Base-by-base conservation (phyloP, 2,888 invertebrate species). In the Allolobophora icterica region DNA sequence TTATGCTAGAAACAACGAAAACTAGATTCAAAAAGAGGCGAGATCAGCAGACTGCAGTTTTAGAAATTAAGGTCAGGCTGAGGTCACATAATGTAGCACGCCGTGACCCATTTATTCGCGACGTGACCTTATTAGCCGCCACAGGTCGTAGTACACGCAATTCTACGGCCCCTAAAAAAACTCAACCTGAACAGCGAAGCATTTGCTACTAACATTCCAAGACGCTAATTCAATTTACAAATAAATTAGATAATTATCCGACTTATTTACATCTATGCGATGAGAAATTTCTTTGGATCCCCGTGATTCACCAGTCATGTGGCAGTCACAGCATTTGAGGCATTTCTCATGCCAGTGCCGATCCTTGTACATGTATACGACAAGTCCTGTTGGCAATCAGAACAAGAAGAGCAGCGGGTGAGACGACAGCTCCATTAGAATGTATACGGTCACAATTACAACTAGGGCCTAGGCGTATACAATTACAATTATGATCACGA, bases 261-360 rank as follows among this genome's bases (percentile, higher is more conserved):
- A 34, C 84, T 3, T 35, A 84, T 11, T 33, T 84, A 34, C 52
- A 52, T 42, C 42, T 24, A 52, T 6, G 52, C 52, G 52, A 52
- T 52, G 21, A 52, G 52, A 52, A 52, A 52, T 52, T 52, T 52
- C 24, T 24, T 52, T 24, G 21, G 52, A 52, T 52, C 24, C 52
- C 52, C 52, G 52, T 52, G 24, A 24, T 52, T n/a, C n/a, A 71
- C 71, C n/a, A 71, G 99, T 98, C 94, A 98, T 97, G 95, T 98
- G 97, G 96, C 99, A 99, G 96, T 98, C 98, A 96, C 97, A 97
- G 97, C 99, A 99, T 94, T 99, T 97, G 97, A 99, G 99, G 96
- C 99, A 99, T 90, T 98, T 98, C 96, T 99, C 99, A 96, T 99
- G 99, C 99, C 99, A 99, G 96, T 99, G 99, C 96, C 99, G 99